Conservation (phyloP, 2,888 invertebrate genomes). For the Melieria omissa region DNA sequence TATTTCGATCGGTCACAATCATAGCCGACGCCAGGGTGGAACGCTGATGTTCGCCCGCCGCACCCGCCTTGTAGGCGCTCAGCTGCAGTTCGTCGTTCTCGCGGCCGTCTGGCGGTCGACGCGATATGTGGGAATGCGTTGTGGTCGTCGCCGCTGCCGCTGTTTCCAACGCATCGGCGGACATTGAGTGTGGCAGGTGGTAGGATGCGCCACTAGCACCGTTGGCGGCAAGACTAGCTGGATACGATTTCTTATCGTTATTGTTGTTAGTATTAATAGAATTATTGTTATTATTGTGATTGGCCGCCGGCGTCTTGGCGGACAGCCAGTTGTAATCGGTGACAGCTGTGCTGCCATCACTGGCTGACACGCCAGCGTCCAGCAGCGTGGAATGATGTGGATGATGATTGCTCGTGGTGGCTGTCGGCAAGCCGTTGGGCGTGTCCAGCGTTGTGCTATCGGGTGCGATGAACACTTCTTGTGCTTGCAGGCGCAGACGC, state of each 20-base stretch:
- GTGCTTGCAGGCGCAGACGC: constrained; percentile 75
- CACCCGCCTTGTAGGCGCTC: constrained; percentile 54
- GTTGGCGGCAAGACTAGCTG: constrained; percentile 51
- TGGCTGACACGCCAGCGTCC: constrained; percentile 27
- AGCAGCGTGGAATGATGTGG: constrained; percentile 27
- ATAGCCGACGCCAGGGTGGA: constrained; percentile 69
- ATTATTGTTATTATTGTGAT: constrained; percentile 46
- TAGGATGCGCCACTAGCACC: constrained; percentile 35
- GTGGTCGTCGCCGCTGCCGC: constrained; percentile 38
- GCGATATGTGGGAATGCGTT: constrained; percentile 58
- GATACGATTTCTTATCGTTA: constrained; percentile 44
- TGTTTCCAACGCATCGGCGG: constrained; percentile 53
- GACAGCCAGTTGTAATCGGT: constrained; percentile 48
- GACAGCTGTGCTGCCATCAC: constrained; percentile 1
- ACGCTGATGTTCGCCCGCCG: constrained; percentile 51
- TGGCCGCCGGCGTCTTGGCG: constrained; percentile 27
- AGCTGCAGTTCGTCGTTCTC: constrained; percentile 74
- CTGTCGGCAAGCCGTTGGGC: constrained; percentile 45
- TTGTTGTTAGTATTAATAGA: constrained; percentile 50
- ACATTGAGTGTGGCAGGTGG: constrained; percentile 53
- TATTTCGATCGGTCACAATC: constrained; percentile 70
- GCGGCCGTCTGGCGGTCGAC: constrained; percentile 81
- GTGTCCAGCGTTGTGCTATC: constrained; percentile 57
- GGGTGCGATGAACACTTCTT: constrained; percentile 68
- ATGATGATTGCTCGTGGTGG: constrained; percentile 29